phyloP scores from a whole-genome alignment of 2,797 vertebrate species.

The Spinibarbus caldwelli region DNA sequence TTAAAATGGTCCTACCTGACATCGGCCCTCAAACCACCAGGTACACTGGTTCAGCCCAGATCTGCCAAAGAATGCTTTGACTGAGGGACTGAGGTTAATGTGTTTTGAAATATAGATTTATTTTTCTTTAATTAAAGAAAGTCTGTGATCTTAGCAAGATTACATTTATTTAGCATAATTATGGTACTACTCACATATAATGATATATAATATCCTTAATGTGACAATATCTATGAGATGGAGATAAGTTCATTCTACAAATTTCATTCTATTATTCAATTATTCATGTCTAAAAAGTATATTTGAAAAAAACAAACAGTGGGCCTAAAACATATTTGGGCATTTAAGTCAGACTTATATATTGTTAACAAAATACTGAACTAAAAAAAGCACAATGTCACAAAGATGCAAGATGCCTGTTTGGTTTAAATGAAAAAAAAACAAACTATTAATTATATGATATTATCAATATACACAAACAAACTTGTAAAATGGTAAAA shows the following conservation, averaged over 20 bases:
- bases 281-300: constrained; percentile 44
- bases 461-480: not conserved
- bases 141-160: constrained; percentile 51
- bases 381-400: too few relatives aligned
- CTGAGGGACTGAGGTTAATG: constrained; percentile 46
- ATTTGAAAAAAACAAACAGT: constrained; percentile 22
- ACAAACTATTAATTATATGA: not conserved
- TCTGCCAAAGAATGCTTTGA: constrained; percentile 74
- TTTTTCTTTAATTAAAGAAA: constrained; percentile 59
- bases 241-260: constrained; percentile 25
- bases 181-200: constrained; percentile 47
- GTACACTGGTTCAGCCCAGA: constrained; percentile 66
- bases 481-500: not conserved
- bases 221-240: constrained; percentile 36
- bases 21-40: constrained; percentile 60
- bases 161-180: constrained; percentile 50
- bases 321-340: not conserved
- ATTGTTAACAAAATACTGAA: not conserved
- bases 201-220: constrained; percentile 37
- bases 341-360: constrained; percentile 1
- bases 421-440: not conserved
- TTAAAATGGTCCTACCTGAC: constrained; percentile 67
- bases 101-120: constrained; percentile 54
- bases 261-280: constrained; percentile 35
- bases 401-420: too few relatives aligned